These are phyloP conservation scores for Poeciliopsis turneri DNA, from an alignment of 2,797 vertebrate genomes.

Conservation along the genomic window DNA sequence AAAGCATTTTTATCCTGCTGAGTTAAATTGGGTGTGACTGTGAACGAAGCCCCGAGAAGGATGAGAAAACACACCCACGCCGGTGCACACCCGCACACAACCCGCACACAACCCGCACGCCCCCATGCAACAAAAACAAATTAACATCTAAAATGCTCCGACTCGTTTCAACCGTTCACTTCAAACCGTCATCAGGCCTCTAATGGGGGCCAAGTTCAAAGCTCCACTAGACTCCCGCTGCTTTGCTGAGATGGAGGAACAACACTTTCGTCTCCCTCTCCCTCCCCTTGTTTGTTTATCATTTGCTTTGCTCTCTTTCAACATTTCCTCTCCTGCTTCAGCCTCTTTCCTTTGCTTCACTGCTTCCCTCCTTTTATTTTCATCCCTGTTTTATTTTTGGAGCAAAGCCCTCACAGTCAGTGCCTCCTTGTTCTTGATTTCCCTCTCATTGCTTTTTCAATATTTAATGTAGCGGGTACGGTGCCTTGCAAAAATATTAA, in stretches of 20 bases:
- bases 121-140: slow-evolving; percentile 87
- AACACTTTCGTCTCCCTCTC: slow-evolving; percentile 75
- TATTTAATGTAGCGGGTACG: slow-evolving; percentile 36
- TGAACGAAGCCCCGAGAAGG: slow-evolving; percentile 83
- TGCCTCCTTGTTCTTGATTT: slow-evolving; percentile 8
- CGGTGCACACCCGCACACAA: slow-evolving; percentile 75
- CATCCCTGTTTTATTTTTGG: slow-evolving; percentile 30
- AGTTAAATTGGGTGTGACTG: slow-evolving; percentile 91
- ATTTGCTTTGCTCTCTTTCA: slow-evolving; percentile 58
- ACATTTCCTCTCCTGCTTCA: slow-evolving; percentile 38
- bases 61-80: slow-evolving; percentile 70
- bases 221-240: slow-evolving; percentile 88
- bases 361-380: slow-evolving; percentile 29
- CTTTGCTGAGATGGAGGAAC: slow-evolving; percentile 86
- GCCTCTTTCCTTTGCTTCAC: slow-evolving; percentile 26
- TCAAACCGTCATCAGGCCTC: slow-evolving; percentile 89
- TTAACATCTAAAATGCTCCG: slow-evolving; percentile 92
- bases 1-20: slow-evolving; percentile 77
- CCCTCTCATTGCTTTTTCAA: slow-evolving; percentile 21
- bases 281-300: slow-evolving; percentile 75
- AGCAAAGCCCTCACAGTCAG: slow-evolving; percentile 22
- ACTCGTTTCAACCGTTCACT: slow-evolving; percentile 88
- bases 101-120: slow-evolving; percentile 69
- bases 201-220: slow-evolving; percentile 95
- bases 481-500: neutral